phyloP scores from a whole-genome alignment of 2,113 vertebrate species.

The Corynorhinus townsendii region DNA sequence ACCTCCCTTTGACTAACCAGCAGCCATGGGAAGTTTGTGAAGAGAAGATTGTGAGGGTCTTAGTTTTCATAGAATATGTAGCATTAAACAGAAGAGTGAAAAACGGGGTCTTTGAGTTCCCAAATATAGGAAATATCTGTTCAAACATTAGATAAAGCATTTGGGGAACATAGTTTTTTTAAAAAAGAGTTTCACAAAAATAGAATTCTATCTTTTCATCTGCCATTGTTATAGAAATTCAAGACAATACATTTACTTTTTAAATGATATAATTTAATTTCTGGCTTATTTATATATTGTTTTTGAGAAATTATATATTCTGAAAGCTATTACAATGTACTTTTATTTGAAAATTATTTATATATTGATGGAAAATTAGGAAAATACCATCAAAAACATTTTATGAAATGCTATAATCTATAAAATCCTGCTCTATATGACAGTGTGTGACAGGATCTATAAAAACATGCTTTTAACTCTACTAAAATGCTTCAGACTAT shows the following conservation, averaged over 20 bases:
- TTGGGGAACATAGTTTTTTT: not conserved
- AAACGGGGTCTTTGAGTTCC: not conserved
- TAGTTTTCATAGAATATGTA: not conserved
- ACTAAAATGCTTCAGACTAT: not conserved
- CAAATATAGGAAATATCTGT: not conserved
- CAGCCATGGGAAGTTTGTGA: not conserved
- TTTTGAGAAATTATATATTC: not conserved
- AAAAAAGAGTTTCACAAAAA: not conserved
- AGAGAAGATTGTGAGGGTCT: not conserved
- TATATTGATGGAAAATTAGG: not conserved
- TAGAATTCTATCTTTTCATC: not conserved
- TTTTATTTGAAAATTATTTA: not conserved
- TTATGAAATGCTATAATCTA: not conserved
- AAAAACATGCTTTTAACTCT: not conserved
- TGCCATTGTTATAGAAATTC: not conserved
- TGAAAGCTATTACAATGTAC: not conserved
- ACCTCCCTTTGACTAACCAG: not conserved
- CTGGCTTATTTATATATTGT: not conserved
- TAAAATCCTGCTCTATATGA: not conserved
- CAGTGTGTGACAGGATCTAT: not conserved
- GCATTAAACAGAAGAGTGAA: not conserved
- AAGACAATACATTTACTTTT: not conserved
- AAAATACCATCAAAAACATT: not conserved
- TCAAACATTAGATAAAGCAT: not conserved
- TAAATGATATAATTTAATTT: not conserved